phyloP scores from a whole-genome alignment of 23 tunicate species.

The Botrylloides violaceus region DNA sequence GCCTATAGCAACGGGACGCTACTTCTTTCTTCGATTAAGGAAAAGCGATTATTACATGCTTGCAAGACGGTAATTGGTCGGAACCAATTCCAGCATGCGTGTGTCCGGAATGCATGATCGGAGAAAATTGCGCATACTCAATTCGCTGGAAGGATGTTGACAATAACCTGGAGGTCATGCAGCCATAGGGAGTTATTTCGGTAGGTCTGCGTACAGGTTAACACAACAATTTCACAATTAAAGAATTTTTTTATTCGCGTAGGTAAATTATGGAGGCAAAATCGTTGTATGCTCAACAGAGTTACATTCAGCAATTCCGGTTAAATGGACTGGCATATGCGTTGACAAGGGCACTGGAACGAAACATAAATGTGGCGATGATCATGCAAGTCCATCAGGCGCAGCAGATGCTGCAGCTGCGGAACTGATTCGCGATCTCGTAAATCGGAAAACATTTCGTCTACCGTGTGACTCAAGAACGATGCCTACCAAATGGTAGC shows the following conservation, averaged over 20 bases:
- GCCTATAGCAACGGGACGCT: no score
- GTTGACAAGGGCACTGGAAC: neutral
- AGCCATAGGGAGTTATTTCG: no score
- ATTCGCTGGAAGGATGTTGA: neutral
- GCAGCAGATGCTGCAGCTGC: neutral
- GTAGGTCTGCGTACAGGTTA: no score
- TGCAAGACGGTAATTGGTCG: constrained; percentile 8
- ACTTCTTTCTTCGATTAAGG: no score
- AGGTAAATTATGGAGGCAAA: no score
- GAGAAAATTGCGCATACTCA: constrained; percentile 15
- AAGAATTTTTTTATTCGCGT: no score
- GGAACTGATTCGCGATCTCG: neutral
- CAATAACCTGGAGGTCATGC: no score
- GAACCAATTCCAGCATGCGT: neutral
- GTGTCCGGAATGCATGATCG: neutral
- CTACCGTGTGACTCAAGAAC: neutral
- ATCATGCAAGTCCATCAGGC: neutral
- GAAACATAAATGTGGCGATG: neutral
- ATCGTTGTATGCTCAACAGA: neutral
- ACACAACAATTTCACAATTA: no score
- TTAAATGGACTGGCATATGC: neutral
- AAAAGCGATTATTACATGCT: neutral
- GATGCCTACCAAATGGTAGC: neutral
- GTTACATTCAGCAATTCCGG: neutral
- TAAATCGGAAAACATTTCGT: neutral